Base-by-base conservation (phyloP, 2,113 vertebrate species). In the Panthera tigris region DNA sequence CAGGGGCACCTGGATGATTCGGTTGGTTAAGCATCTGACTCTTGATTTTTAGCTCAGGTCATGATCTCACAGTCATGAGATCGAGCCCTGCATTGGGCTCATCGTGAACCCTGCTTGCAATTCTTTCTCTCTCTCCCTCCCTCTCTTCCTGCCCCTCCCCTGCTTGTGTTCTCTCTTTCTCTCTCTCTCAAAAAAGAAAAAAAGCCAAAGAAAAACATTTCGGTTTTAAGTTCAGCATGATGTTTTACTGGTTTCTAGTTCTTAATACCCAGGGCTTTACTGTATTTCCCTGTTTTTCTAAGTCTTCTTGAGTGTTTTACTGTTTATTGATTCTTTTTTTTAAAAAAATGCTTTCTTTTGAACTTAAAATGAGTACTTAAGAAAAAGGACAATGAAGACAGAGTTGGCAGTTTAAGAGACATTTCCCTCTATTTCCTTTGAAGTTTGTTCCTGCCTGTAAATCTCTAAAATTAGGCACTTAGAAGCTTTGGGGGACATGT, bases 241-340 rank as follows among this genome's bases (percentile, higher is more conserved):
- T 39, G 19, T 73, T 87, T 88, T 31, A 80, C 27, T 68, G 7
- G 61, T 71, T 97, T 63, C 76, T 36, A 91, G 19, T 91, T 65
- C 39, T 76, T 29, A 33, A 29, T n/a, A 85, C 69, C 39, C 68
- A 68, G 8, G 29, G 18, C 63, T 89, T 87, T 84, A 91, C 41
- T 83, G 3, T 79, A 5, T 76, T 96, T 68, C 74, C 21, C 45
- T 79, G 82, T 92, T 91, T 88, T 78, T 74, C 39, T 78, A 93
- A 96, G 80, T 55, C 55, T 96, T 93, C 65, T 89, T 36, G 33
- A 91, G 71, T 86, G 66, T 69, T 78, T 85, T 90, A 92, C 36
- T 61, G 31, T 87, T 76, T 80, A 41, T 36, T 94, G 55, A 61
- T 83, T 82, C 19, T 31, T 29, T 85, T 27, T 55, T 50, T 1